Conservation (phyloP, 2,113 vertebrate species). For the Pontoporia blainvillei region DNA sequence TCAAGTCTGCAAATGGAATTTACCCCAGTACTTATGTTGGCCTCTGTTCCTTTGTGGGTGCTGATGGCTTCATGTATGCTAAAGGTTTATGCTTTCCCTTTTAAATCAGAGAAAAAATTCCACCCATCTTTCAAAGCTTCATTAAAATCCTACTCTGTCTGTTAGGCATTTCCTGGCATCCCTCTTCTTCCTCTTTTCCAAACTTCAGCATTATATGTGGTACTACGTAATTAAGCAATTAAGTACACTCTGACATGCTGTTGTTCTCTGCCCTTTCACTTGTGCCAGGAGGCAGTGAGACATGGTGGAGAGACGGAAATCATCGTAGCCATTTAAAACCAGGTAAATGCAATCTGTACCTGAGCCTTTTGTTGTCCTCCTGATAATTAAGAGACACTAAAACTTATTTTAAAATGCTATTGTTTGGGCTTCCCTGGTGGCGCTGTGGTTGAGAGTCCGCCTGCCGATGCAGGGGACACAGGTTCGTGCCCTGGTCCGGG, state of each 20-base stretch:
- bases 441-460: too few relatives aligned
- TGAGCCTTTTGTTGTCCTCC: neutral
- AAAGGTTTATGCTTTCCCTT: neutral
- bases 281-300: neutral
- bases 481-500: too few relatives aligned
- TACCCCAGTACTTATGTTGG: neutral
- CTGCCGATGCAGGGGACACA: too few relatives aligned
- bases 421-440: neutral
- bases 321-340: neutral
- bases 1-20: neutral
- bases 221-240: neutral
- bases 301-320: neutral
- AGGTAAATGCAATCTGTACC: neutral
- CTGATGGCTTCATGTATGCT: fast-evolving
- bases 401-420: neutral
- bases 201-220: neutral
- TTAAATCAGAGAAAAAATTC: neutral
- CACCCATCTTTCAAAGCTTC: neutral
- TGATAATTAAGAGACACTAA: neutral
- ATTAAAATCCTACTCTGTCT: neutral
- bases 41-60: neutral
- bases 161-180: neutral
- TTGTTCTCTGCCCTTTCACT: neutral
- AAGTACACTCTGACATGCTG: neutral
- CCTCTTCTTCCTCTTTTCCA: neutral